Evolutionary conservation across 2,113 vertebrate species (phyloP), one percentile per base, ranked within the genome.

Genomic region (Varanus komodoensis): DNA sequence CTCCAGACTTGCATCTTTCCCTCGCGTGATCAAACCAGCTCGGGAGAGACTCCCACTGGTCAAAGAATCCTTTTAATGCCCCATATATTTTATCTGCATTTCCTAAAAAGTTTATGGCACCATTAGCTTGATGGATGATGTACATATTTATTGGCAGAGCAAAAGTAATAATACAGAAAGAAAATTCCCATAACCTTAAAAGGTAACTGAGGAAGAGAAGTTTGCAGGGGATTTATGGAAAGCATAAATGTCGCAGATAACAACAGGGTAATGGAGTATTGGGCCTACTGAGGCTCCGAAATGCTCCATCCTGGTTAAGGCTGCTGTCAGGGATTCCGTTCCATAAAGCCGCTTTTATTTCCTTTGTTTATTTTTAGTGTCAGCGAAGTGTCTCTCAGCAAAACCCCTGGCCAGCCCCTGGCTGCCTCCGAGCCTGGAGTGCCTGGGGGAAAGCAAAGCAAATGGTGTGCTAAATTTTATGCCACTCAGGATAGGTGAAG

Each of bases 101-200:
- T 92, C 94, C 91, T 89, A 95, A 89, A 54, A 89, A 96, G 96
- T 97, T 97, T 97, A 97, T 96, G 95, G 81, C 93, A 91, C 93
- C 93, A 97, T 98, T 97, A 97, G 95, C n/a, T 82, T 97, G 97
- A 98, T 97, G 94, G 97, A 97, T 90, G 95, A 93, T 1, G 87
- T 95, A 93, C 90, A 94, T 95, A 96, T 97, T 97, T 97, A 97
- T 95, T 94, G 96, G 92, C 94, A 94, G 67, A 89, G 95, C 85
- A 92, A 82, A 96, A 95, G 96, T 95, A 95, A 97, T 97, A 97
- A 98, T 95, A 97, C 89, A 92, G 68, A 94, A 95, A 95, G 92
- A 96, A 96, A 97, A 97, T 44, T 84, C 89, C 93, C 95, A 84
- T 82, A 95, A 96, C 92, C 95, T 90, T 94, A 93, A 93, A 89